Percentiles rank a stretch among this genome's conserved stretches.
phyloP scores from a whole-genome alignment of 2,113 vertebrate species.

The Megaceryle torquata region DNA sequence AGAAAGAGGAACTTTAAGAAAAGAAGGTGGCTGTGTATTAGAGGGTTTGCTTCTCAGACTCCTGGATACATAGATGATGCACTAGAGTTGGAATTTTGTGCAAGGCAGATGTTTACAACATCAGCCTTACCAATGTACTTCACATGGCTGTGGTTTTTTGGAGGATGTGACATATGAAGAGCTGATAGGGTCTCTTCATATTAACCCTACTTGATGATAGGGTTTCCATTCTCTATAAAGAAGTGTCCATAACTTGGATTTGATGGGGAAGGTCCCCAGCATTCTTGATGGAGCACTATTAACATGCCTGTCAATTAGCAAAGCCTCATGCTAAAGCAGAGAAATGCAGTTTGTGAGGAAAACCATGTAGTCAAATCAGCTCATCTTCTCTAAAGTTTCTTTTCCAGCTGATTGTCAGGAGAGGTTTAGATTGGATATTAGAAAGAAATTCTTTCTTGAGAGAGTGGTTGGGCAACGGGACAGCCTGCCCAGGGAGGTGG shows the following conservation, averaged over 20 bases:
- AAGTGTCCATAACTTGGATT: not conserved
- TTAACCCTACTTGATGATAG: not conserved
- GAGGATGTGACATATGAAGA: not conserved
- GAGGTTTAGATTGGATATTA: too few species aligned
- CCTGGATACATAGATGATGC: not conserved
- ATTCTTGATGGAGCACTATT: not conserved
- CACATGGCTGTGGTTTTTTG: not conserved
- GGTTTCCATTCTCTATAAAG: not conserved
- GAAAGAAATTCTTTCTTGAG: too few species aligned
- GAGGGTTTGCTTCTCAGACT: not conserved
- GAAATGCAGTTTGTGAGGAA: not conserved
- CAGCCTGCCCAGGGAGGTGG: too few species aligned
- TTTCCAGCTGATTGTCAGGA: not conserved
- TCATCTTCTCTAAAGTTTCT: not conserved
- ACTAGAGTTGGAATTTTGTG: not conserved
- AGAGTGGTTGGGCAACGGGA: too few species aligned
- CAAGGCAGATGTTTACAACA: not conserved
- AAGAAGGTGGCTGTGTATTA: not conserved
- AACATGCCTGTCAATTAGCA: not conserved
- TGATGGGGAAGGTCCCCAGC: not conserved
- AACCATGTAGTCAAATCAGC: not conserved
- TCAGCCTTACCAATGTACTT: not conserved
- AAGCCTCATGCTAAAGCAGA: not conserved
- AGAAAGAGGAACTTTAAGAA: too few species aligned
- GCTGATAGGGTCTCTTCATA: not conserved